Base-by-base conservation (phyloP, 92 coral and sea anemone species). In the Porites lobata region DNA sequence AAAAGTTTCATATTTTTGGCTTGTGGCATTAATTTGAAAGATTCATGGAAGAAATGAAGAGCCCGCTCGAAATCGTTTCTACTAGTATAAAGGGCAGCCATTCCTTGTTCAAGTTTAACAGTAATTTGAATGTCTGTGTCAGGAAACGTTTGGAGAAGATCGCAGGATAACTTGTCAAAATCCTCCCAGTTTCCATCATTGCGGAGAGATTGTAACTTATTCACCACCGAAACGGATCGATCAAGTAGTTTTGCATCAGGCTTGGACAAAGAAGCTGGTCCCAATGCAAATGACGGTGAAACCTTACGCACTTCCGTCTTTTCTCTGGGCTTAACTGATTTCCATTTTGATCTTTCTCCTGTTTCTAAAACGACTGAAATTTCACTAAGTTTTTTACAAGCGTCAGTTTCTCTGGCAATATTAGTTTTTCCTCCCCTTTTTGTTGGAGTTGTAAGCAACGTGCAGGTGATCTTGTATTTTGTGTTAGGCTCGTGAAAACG, bases 141-240 rank as follows among this genome's bases (percentile, higher is more conserved):
- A 38, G 19, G 3, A 69, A 77, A 79, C 67, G 58, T n/a, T 63
- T 21, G 65, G 19, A 83, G 62, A 64, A 94, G 87, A 69, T 47
- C 50, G 24, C 73, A 21, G 1, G 83, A 72, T 22, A n/a, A 51
- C 21, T 53, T 69, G 56, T 88, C 78, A 69, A 91, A 94, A 26
- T 76, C 70, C 22, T 15, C 86, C 96, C 96, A 94, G 59, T 69
- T 64, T 7, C 90, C 96, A 24, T 94, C 85, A 69, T 94, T 92
- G 50, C 94, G 91, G 53, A 75, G 87, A 13, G 69, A 70, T 32
- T 94, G 96, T 8, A 94, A 72, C 63, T 86, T 68, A 26, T 56
- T 88, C 92, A 94, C 85, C 22, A 93, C 82, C 79, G 65, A 77
- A 22, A 50, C 21, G 8, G 94, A 91, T 18, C 65, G 71, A 38